A percentile compares a stretch with the other conserved stretches of the same genome.
phyloP scores from a whole-genome alignment of 2,797 vertebrate genomes.

The Anableps anableps region DNA sequence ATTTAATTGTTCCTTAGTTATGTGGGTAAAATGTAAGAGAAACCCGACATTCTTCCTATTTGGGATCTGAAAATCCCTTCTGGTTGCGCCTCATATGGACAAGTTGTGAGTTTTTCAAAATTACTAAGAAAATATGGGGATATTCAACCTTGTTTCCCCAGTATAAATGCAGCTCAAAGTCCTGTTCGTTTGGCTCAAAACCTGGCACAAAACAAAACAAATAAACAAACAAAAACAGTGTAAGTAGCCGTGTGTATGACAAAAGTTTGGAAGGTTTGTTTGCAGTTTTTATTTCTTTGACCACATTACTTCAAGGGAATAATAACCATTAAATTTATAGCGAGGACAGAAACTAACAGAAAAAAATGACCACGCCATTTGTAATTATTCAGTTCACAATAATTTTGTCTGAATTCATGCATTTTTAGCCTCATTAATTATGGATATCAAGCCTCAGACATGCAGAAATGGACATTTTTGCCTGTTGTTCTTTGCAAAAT shows the following conservation, averaged over 20 bases:
- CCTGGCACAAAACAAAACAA: not conserved
- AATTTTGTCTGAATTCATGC: not conserved
- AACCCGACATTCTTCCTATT: not conserved
- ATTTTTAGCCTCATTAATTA: too few species aligned
- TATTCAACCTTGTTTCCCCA: not conserved
- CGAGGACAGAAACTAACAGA: not conserved
- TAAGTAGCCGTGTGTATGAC: not conserved
- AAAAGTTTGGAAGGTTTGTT: too few species aligned
- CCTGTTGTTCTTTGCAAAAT: not conserved
- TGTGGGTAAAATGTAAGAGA: not conserved
- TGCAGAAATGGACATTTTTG: not conserved
- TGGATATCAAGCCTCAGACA: rapidly evolving
- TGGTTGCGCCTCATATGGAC: not conserved
- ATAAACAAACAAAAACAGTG: not conserved
- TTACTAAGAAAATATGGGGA: not conserved
- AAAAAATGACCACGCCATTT: too few species aligned
- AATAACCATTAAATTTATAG: too few species aligned
- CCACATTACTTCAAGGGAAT: too few species aligned
- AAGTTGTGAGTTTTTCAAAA: not conserved
- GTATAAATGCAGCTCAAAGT: not conserved
- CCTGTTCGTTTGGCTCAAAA: not conserved
- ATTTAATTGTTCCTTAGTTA: not conserved
- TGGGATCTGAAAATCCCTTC: not conserved
- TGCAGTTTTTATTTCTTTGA: too few species aligned
- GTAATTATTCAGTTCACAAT: not conserved